These are phyloP conservation scores for Cephalotes varians DNA, from an alignment of 2,888 invertebrate species.

Conservation along the genomic window DNA sequence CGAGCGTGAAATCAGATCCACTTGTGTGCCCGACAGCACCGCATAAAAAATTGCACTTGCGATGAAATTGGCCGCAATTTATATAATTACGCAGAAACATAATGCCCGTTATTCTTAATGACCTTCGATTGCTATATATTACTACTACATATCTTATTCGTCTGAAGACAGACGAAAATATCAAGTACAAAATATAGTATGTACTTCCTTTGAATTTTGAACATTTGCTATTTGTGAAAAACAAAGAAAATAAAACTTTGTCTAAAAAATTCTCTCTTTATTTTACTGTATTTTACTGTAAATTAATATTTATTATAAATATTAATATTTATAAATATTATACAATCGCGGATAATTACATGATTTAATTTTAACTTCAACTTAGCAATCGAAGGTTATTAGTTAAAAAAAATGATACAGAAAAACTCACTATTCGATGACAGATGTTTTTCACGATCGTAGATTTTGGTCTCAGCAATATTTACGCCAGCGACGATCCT, in stretches of 20 bases:
- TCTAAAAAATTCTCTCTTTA: neutral
- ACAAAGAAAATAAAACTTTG: neutral
- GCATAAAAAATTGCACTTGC: constrained; percentile 42
- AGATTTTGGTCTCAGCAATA: constrained; percentile 92
- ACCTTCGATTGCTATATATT: constrained; percentile 1
- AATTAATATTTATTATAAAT: neutral
- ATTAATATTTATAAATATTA: no score
- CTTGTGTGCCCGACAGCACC: neutral
- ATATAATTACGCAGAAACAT: constrained; percentile 27
- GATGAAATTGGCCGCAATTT: constrained; percentile 30
- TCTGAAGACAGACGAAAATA: neutral
- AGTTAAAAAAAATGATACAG: neutral
- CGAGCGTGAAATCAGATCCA: constrained; percentile 49
- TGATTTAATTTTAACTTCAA: constrained; percentile 11
- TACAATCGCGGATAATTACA: neutral
- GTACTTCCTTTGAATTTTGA: neutral
- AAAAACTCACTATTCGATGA: neutral
- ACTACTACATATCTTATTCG: neutral
- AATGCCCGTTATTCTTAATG: constrained; percentile 41
- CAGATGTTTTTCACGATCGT: constrained; percentile 39
- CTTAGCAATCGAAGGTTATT: neutral
- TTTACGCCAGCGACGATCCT: constrained; percentile 88
- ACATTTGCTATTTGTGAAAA: neutral
- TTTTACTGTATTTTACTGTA: constrained; percentile 12
- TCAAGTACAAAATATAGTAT: neutral